Evolutionary conservation across 2,888 invertebrate genomes (phyloP), one percentile per base, ranked within the genome.

Genomic region (Hypena proboscidalis): DNA sequence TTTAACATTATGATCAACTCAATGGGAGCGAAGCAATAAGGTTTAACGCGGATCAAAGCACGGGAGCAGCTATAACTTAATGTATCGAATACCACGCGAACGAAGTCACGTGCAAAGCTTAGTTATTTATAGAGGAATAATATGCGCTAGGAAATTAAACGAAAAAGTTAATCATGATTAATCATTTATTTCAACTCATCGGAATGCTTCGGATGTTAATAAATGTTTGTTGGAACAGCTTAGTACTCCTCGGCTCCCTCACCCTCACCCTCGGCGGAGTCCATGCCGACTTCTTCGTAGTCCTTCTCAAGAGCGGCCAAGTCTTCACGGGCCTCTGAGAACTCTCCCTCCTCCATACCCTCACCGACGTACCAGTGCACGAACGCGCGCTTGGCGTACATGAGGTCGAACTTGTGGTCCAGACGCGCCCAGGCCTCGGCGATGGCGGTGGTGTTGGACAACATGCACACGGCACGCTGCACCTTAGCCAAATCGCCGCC

Each of bases 301-400:
- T 96, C 96, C 92, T 96, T 95, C 91, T 96, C 96, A 43, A 96
- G 92, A 6, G 95, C 95, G 35, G 90, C 90, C 74, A 90, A 70
- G 76, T 90, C 90, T 79, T 90, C 90, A 31, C 90, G 90, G 39
- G 95, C 97, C 82, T 97, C 97, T 19, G 95, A 95, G 92, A 97
- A 97, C 86, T 97, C 95, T 60, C 96, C 96, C 94, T 96, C 96
- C 88, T 96, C 96, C 95, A 95, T 95, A 90, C 95, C 95, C 84
- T 95, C 95, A 63, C 96, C 95, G 56, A 96, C 96, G 83, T 96
- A 96, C 98, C 98, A 98, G 90, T 98, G 98, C 51, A 98, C 98
- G 91, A 98, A 98, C 43, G 98, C 98, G 66, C 98, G 94, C 93
- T 98, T 98, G 84, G 98, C 97, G 89, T 98, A 98, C 97, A 98